Conservation (phyloP, 2,797 vertebrate genomes). For the Sebastolobus altivelis region DNA sequence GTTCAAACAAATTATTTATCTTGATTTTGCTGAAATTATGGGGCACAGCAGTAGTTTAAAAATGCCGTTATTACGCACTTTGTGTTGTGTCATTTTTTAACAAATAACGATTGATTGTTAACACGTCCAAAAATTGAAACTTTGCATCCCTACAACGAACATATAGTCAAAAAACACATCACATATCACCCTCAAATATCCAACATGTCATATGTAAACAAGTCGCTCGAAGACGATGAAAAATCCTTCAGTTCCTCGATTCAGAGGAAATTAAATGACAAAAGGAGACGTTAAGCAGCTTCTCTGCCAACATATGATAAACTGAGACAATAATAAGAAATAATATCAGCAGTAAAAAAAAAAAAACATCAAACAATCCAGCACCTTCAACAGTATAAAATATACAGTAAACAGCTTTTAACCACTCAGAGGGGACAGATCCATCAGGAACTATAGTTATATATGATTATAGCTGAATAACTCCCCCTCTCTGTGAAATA, state of each 20-base stretch:
- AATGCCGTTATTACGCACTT: neutral
- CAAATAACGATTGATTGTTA: neutral
- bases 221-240: neutral
- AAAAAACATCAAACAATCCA: neutral
- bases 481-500: slow-evolving; percentile 43
- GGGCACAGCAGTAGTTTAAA: neutral
- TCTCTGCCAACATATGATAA: neutral
- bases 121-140: neutral
- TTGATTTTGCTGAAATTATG: neutral
- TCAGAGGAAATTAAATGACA: neutral
- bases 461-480: slow-evolving; percentile 45
- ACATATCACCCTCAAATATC: neutral
- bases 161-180: neutral
- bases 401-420: slow-evolving; percentile 13
- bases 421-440: neutral
- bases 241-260: neutral
- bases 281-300: slow-evolving; percentile 3
- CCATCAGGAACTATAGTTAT: slow-evolving; percentile 25
- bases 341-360: neutral
- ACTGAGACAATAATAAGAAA: neutral
- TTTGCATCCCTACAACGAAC: neutral
- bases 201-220: neutral
- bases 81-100: neutral
- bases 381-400: slow-evolving; percentile 2
- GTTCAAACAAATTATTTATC: neutral